Evolutionary conservation across 2,797 vertebrate genomes (phyloP).

Genomic region (Lithobates sylvaticus): DNA sequence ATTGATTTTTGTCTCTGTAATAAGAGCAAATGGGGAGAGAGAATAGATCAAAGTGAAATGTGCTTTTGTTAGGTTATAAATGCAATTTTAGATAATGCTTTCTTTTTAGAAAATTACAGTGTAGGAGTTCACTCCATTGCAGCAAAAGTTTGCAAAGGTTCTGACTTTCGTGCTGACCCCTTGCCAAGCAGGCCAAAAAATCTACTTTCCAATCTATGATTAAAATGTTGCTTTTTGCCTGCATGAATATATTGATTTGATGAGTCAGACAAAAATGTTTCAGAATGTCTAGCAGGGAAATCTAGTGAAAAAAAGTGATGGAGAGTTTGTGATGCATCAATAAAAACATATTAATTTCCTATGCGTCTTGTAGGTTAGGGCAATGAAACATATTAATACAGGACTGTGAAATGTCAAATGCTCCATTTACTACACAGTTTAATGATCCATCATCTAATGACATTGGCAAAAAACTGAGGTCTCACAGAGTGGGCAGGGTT

Average conservation of each 20-base stretch:
- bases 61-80: slow-evolving; percentile 34
- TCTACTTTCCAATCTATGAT: background rate
- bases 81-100: slow-evolving; percentile 52
- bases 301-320: background rate
- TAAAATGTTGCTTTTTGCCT: background rate
- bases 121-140: background rate
- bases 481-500: no score
- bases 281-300: background rate
- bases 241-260: background rate
- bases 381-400: background rate
- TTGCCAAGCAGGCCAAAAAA: background rate
- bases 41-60: slow-evolving; percentile 49
- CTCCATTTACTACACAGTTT: background rate
- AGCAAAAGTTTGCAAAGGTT: slow-evolving; percentile 1
- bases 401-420: slow-evolving; percentile 10
- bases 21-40: slow-evolving; percentile 35
- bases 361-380: background rate
- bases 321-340: background rate
- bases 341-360: background rate
- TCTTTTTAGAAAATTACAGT: slow-evolving; percentile 14
- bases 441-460: no score
- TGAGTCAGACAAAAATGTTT: background rate
- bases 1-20: slow-evolving; percentile 58
- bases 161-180: background rate
- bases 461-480: no score